Percentiles rank a stretch among this genome's conserved stretches.
Evolutionary conservation across 2,888 invertebrate species (phyloP).

Genomic region (Xylota sylvarum): DNA sequence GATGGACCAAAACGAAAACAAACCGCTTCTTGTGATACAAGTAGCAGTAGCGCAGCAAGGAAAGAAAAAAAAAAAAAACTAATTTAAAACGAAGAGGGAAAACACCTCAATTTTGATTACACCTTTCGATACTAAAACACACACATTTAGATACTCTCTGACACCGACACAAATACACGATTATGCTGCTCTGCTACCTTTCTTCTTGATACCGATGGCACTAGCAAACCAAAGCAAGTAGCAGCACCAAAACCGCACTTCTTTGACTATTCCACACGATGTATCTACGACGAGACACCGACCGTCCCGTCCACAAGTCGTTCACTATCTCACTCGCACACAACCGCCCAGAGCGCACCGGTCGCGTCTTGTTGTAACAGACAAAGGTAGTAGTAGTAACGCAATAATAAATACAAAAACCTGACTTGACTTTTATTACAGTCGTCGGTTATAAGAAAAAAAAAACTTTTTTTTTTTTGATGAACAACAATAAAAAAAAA

Average conservation of each 20-base stretch:
- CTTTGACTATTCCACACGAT: conserved; percentile 61
- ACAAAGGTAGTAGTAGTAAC: conserved; percentile 61
- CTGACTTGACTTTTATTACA: conserved; percentile 76
- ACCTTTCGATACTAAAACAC: conserved; percentile 43
- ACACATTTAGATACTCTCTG: neutral
- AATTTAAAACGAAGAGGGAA: conserved; percentile 21
- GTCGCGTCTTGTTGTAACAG: conserved; percentile 66
- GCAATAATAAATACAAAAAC: conserved; percentile 69
- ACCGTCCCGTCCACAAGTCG: too few species aligned
- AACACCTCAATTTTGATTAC: conserved; percentile 63
- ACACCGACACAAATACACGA: conserved; percentile 4
- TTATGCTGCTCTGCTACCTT: conserved; percentile 60
- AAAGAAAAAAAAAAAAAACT: neutral
- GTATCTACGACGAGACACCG: conserved; percentile 50
- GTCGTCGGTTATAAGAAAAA: conserved; percentile 39
- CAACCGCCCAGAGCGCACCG: conserved; percentile 28
- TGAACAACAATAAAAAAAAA: conserved; percentile 43
- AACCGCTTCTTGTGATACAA: conserved; percentile 45
- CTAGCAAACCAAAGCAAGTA: conserved; percentile 28
- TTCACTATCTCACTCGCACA: conserved; percentile 64
- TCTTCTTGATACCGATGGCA: conserved; percentile 34
- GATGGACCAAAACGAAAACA: conserved; percentile 47
- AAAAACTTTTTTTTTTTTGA: conserved; percentile 39
- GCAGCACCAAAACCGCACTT: conserved; percentile 67
- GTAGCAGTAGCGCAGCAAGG: conserved; percentile 20